Conservation (phyloP, 2,888 invertebrate genomes). For the Tipula lateralis region DNA sequence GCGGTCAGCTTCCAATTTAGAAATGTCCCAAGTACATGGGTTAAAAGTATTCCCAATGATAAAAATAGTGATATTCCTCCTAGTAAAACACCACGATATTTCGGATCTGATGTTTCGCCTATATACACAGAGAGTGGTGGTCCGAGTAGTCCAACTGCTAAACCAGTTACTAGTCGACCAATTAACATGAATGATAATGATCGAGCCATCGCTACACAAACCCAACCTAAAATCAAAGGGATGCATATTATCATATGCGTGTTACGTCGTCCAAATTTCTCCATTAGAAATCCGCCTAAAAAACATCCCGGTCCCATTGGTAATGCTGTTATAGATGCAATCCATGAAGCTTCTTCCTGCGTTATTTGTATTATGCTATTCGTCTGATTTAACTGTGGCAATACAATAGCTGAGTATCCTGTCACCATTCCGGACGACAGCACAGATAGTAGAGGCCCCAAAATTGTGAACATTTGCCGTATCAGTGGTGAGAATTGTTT, state of each 20-base stretch:
- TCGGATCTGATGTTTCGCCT: slow-evolving; percentile 57
- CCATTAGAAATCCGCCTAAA: slow-evolving; percentile 57
- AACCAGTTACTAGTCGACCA: slow-evolving; percentile 55
- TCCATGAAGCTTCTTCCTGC: slow-evolving; percentile 56
- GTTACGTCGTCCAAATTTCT: slow-evolving; percentile 56
- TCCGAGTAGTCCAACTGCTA: slow-evolving; percentile 55
- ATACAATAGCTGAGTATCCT: slow-evolving; percentile 60
- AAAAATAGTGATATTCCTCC: slow-evolving; percentile 56
- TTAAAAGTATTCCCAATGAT: slow-evolving; percentile 55
- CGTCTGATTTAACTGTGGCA: slow-evolving; percentile 54
- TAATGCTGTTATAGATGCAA: slow-evolving; percentile 60
- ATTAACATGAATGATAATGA: slow-evolving; percentile 51
- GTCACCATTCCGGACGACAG: slow-evolving; percentile 57
- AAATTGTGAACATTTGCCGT: slow-evolving; percentile 54
- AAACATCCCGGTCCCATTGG: slow-evolving; percentile 62
- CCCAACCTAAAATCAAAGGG: slow-evolving; percentile 58
- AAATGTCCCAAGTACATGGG: slow-evolving; percentile 59
- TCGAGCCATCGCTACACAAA: slow-evolving; percentile 53
- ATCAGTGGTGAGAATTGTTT: slow-evolving; percentile 51
- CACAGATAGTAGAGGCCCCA: slow-evolving; percentile 55
- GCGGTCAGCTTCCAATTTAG: slow-evolving; percentile 60
- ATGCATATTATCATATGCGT: slow-evolving; percentile 55
- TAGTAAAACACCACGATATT: slow-evolving; percentile 56
- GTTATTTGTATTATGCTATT: slow-evolving; percentile 50
- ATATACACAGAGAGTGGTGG: slow-evolving; percentile 56